Conservation (phyloP, 2,888 invertebrate species). For the Megamerina dolium region DNA sequence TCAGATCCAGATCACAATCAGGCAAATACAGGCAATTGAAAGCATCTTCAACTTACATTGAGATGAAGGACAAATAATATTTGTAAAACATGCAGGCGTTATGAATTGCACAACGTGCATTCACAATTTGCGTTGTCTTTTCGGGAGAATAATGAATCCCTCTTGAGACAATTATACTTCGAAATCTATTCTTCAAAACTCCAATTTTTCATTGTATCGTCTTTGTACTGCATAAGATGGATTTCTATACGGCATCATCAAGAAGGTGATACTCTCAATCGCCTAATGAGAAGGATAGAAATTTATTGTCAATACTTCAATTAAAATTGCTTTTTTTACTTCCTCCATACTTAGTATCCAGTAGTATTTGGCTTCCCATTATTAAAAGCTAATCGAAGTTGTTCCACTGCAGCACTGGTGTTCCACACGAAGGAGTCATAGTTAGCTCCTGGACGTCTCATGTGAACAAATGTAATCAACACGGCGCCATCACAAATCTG, state of each 20-base stretch:
- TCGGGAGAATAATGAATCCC: too few relatives aligned
- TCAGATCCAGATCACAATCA: too few relatives aligned
- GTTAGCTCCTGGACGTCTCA: background rate
- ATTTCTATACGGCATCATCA: background rate
- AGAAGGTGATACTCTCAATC: too few relatives aligned
- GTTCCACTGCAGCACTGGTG: background rate
- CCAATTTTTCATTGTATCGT: conserved; percentile 1
- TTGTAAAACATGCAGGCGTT: background rate
- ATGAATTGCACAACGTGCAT: background rate
- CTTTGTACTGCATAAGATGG: background rate
- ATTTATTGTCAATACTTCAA: too few relatives aligned
- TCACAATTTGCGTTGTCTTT: too few relatives aligned
- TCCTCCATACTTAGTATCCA: background rate
- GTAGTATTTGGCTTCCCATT: background rate
- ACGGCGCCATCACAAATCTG: background rate
- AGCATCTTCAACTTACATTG: too few relatives aligned
- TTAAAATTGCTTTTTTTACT: too few relatives aligned
- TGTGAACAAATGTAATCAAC: too few relatives aligned
- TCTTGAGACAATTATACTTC: background rate
- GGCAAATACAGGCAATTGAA: too few relatives aligned
- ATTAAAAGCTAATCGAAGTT: background rate
- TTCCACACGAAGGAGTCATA: conserved; percentile 1
- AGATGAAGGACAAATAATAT: background rate
- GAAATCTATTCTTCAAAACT: background rate
- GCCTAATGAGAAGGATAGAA: too few relatives aligned